Evolutionary conservation across 2,113 vertebrate genomes (phyloP).

Genomic region (Chrysemys picta): DNA sequence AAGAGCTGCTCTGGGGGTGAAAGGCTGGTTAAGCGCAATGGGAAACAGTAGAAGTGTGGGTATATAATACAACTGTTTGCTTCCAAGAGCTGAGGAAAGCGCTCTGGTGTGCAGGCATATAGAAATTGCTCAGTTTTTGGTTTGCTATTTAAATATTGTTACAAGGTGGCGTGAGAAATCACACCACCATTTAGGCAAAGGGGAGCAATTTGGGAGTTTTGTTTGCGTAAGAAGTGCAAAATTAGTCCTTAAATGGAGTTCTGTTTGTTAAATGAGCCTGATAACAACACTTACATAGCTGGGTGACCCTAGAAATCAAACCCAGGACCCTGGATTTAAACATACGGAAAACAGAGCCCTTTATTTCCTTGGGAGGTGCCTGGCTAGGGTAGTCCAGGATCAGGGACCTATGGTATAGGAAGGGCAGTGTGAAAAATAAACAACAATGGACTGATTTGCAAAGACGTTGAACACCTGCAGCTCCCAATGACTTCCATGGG

Average conservation of each 20-base stretch:
- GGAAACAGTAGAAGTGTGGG: background rate
- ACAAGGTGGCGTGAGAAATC: background rate
- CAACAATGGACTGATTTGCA: fast-evolving
- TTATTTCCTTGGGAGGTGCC: constrained; percentile 37
- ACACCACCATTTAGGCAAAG: fast-evolving
- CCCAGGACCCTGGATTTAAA: fast-evolving
- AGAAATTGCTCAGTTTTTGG: fast-evolving
- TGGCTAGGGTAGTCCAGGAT: constrained; percentile 57
- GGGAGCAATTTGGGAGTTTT: background rate
- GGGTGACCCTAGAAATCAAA: background rate
- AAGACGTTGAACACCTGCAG: background rate
- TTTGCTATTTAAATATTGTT: fast-evolving
- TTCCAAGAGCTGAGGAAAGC: fast-evolving
- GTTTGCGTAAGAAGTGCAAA: background rate
- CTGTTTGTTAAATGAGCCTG: background rate
- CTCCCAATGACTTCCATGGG: fast-evolving
- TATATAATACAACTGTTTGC: background rate
- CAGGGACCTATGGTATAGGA: background rate
- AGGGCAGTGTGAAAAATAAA: fast-evolving
- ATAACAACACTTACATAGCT: fast-evolving
- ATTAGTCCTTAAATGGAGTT: background rate
- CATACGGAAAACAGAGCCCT: background rate
- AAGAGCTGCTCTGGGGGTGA: background rate
- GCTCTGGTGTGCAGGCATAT: background rate
- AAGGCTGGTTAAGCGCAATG: background rate